phyloP scores from a whole-genome alignment of 2,888 invertebrate species.

The Cerceris rybyensis region DNA sequence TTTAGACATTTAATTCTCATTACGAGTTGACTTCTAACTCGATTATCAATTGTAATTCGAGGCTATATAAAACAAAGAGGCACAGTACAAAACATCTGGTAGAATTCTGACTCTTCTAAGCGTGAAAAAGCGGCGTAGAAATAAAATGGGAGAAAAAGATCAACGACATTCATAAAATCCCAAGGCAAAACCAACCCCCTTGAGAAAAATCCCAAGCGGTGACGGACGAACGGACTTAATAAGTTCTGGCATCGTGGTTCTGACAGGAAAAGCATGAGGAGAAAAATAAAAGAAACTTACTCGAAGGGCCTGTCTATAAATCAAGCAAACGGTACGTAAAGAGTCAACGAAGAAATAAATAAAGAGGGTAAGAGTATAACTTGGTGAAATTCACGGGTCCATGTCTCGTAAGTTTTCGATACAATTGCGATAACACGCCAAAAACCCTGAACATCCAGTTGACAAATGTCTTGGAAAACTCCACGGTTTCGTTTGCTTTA shows the following conservation, averaged over 20 bases:
- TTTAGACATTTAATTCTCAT: too few relatives aligned
- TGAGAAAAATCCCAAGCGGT: neutral
- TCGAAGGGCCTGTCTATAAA: slow-evolving; percentile 23
- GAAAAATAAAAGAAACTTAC: slow-evolving; percentile 18
- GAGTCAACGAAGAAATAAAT: slow-evolving; percentile 38
- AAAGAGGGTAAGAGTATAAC: slow-evolving; percentile 18
- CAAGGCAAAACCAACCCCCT: neutral
- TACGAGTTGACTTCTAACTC: too few relatives aligned
- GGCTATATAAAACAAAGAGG: too few relatives aligned
- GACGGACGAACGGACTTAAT: neutral
- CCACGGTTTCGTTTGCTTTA: neutral
- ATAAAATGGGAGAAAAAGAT: too few relatives aligned
- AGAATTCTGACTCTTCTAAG: too few relatives aligned
- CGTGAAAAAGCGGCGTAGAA: too few relatives aligned
- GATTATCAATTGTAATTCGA: too few relatives aligned
- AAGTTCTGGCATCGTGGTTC: slow-evolving; percentile 4
- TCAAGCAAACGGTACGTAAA: slow-evolving; percentile 22
- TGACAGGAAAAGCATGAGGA: neutral
- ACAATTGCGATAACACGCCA: slow-evolving; percentile 21
- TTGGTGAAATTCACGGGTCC: slow-evolving; percentile 15
- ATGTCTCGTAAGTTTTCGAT: slow-evolving; percentile 5
- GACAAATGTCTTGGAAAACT: slow-evolving; percentile 7
- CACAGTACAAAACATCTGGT: too few relatives aligned
- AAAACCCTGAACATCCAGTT: slow-evolving; percentile 5
- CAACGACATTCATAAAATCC: neutral